Conservation (phyloP, 2,888 invertebrate species). For the Salpingus planirostris region DNA sequence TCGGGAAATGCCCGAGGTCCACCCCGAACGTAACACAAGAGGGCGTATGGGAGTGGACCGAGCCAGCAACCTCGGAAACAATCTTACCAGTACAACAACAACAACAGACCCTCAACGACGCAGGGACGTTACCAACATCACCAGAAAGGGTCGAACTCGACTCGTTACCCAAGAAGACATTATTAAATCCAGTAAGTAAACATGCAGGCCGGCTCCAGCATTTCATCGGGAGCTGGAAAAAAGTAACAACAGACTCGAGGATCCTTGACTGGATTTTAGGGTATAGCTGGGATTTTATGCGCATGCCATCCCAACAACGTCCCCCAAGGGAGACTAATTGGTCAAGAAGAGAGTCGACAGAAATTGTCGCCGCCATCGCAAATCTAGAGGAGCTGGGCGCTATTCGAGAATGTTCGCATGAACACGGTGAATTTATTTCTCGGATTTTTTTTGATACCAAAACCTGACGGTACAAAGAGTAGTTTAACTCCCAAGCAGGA, state of each 20-base stretch:
- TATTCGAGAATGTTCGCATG: not conserved
- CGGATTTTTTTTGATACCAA: not conserved
- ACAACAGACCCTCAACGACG: not conserved
- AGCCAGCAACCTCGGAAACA: not conserved
- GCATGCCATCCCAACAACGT: not conserved
- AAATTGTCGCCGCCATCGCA: not conserved
- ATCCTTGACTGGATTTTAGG: not conserved
- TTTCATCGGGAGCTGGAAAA: not conserved
- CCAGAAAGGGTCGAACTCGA: not conserved
- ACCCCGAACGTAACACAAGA: slow-evolving; percentile 3
- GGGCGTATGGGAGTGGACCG: not conserved
- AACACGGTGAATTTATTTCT: not conserved
- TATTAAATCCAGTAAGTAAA: not conserved
- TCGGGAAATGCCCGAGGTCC: slow-evolving; percentile 4
- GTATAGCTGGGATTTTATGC: not conserved
- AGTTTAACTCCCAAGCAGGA: not conserved
- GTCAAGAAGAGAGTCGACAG: not conserved
- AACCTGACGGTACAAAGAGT: not conserved
- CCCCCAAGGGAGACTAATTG: not conserved
- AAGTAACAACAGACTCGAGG: not conserved
- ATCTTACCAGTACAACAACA: not conserved
- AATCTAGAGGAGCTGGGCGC: not conserved
- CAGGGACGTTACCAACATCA: not conserved
- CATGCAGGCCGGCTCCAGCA: not conserved
- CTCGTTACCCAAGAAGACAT: no score